These are phyloP conservation scores for Andrena flavipes DNA, from an alignment of 2,888 invertebrate genomes.

Conservation along the genomic window DNA sequence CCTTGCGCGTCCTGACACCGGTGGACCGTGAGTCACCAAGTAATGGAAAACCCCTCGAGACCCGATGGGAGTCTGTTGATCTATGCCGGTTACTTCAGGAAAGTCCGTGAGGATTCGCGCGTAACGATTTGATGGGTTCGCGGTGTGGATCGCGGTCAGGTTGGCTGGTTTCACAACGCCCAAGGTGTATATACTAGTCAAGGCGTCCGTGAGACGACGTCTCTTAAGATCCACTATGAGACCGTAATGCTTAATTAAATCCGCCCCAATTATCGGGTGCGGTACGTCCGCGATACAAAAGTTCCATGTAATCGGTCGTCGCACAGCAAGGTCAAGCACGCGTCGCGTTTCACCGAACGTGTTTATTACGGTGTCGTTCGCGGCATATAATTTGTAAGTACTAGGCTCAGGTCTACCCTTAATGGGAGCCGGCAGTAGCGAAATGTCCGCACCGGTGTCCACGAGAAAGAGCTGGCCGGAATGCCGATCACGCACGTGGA, in stretches of 20 bases:
- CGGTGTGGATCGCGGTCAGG: neutral
- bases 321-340: neutral
- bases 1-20: no score
- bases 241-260: no score
- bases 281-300: neutral
- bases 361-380: neutral
- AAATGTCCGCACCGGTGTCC: neutral
- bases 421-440: neutral
- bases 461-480: neutral
- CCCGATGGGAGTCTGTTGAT: neutral
- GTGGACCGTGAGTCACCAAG: neutral
- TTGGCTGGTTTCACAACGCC: neutral
- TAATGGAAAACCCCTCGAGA: neutral
- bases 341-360: neutral
- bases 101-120: neutral
- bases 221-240: no score
- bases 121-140: neutral
- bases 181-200: neutral
- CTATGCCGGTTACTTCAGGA: neutral
- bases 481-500: neutral
- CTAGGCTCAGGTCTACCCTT: neutral
- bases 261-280: neutral
- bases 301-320: neutral
- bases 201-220: no score
- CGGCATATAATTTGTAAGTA: neutral